Conservation (phyloP, 2,113 vertebrate species). For the Callaeas wilsoni region DNA sequence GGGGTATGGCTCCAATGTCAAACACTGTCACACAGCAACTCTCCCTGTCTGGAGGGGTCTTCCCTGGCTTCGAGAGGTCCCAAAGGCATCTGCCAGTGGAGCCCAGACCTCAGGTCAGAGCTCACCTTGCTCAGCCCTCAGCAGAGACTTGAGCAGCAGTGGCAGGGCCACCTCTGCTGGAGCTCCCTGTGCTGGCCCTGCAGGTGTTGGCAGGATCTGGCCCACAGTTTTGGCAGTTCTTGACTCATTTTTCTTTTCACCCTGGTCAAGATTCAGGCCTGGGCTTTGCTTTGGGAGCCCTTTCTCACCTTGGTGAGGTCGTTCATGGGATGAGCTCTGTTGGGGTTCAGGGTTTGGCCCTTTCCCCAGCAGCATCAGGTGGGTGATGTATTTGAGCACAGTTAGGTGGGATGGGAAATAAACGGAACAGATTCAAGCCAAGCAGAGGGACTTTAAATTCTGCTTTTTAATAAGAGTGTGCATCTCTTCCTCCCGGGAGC, state of each 20-base stretch:
- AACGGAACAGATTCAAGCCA: background rate
- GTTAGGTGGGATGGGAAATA: background rate
- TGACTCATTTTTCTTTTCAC: background rate
- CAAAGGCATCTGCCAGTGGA: background rate
- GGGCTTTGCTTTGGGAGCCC: background rate
- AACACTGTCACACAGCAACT: background rate
- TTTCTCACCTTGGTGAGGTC: background rate
- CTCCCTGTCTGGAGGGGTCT: background rate
- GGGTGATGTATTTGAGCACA: background rate
- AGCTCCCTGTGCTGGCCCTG: background rate
- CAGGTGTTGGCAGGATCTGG: fast-evolving
- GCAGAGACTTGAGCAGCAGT: background rate
- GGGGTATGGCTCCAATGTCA: background rate
- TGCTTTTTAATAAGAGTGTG: background rate
- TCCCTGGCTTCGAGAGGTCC: background rate
- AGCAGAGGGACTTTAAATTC: background rate
- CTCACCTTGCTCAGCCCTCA: background rate
- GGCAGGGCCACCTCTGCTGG: background rate
- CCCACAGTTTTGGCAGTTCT: background rate
- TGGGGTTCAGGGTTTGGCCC: background rate
- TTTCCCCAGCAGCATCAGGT: background rate
- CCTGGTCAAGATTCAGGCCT: background rate
- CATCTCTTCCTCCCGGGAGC: slow-evolving; percentile 34
- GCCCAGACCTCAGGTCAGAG: background rate
- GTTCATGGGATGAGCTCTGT: background rate